phyloP scores from a whole-genome alignment of 2,113 vertebrate genomes.

The Albula glossodonta region DNA sequence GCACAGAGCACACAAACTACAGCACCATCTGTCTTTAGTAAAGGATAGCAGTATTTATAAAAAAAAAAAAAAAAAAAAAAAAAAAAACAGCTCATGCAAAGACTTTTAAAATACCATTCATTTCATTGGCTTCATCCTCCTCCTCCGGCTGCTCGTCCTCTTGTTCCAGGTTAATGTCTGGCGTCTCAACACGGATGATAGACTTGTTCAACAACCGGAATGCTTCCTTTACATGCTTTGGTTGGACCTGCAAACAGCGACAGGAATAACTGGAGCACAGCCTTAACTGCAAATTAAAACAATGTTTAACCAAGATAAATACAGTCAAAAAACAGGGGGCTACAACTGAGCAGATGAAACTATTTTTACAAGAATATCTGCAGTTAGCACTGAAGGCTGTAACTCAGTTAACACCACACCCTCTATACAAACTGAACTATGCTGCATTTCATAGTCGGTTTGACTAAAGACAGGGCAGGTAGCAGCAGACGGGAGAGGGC shows the following conservation, averaged over 20 bases:
- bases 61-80: not conserved
- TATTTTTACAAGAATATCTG: not conserved
- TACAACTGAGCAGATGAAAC: too few relatives aligned
- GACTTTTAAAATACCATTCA: conserved; percentile 64
- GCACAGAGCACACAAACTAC: not conserved
- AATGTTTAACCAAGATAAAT: too few relatives aligned
- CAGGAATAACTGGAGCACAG: not conserved
- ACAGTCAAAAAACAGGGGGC: too few relatives aligned
- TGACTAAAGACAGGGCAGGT: not conserved
- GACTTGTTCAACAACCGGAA: conserved; percentile 98
- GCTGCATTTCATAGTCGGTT: too few relatives aligned
- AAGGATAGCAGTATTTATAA: not conserved
- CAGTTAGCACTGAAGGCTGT: not conserved
- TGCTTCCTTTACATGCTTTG: conserved; percentile 97
- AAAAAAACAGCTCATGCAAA: not conserved
- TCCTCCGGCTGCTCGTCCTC: conserved; percentile 79
- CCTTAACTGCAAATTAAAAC: not conserved
- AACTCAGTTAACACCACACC: not conserved
- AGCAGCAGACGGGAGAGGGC: not conserved
- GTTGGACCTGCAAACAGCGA: conserved; percentile 82
- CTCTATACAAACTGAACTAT: not conserved
- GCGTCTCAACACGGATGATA: conserved; percentile 96
- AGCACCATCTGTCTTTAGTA: not conserved
- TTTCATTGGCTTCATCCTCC: conserved; percentile 66
- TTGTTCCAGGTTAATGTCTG: conserved; percentile 93